These are phyloP conservation scores for Hycleus phaleratus DNA, from an alignment of 1,140 invertebrate genomes.

Conservation along the genomic window DNA sequence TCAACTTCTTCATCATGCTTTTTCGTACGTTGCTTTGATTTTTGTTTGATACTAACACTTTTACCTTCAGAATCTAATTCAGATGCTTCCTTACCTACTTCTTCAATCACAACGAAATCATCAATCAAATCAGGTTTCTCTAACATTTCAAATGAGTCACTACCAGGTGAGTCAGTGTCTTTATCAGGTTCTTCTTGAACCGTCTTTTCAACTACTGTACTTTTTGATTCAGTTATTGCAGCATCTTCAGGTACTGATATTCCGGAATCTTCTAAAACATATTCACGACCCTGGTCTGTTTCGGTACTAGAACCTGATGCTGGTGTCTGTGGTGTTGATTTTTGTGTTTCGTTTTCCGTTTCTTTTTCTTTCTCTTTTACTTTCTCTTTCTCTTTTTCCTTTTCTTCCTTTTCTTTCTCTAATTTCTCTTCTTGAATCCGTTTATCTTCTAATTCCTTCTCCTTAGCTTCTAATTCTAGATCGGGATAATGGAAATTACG, in stretches of 20 bases:
- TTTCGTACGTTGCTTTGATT: conserved; percentile 41
- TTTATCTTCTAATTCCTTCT: conserved; percentile 15
- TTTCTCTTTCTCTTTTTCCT: conserved; percentile 6
- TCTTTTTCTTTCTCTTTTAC: conserved; percentile 10
- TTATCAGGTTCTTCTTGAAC: conserved; percentile 44
- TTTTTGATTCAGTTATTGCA: conserved; percentile 44
- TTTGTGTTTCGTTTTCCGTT: background rate
- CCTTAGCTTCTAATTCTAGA: conserved; percentile 42
- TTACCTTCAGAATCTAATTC: conserved; percentile 74
- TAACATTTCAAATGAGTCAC: conserved; percentile 83
- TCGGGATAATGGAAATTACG: conserved; percentile 46
- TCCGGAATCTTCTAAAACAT: conserved; percentile 48
- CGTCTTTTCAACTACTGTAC: conserved; percentile 47
- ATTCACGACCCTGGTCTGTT: conserved; percentile 55
- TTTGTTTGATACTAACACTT: conserved; percentile 57
- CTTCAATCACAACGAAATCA: conserved; percentile 80
- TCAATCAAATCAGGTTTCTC: conserved; percentile 79
- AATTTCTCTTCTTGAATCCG: conserved; percentile 13
- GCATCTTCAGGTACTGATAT: conserved; percentile 47
- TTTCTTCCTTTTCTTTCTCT: conserved; percentile 3
- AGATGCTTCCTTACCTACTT: conserved; percentile 73
- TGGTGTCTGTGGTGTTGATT: conserved; percentile 43
- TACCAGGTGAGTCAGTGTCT: conserved; percentile 67
- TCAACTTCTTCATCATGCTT: conserved; percentile 66
- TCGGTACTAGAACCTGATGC: conserved; percentile 53